Evolutionary conservation across 2,888 invertebrate genomes (phyloP), one percentile per base, ranked within the genome.

Genomic region (Dermolepida albohirtum): DNA sequence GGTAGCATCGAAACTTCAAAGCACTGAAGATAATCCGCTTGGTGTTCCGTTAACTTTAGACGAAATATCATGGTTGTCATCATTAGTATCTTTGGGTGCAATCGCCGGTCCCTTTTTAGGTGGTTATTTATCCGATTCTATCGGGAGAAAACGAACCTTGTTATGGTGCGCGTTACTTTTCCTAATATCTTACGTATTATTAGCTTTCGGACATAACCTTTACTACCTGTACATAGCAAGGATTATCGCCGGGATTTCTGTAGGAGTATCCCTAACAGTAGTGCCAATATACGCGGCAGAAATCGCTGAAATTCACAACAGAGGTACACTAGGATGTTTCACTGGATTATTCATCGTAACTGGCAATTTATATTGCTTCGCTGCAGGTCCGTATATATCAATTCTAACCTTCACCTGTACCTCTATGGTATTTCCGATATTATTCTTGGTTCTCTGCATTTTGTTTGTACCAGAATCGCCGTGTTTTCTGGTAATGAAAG

Each of bases 221-320:
- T 54, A 57, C 34, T 27, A 51, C 8, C 70, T 69, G 52, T 72
- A 70, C 34, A n/a, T 72, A 17, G 50, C 50, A 39, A 71, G 72
- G 7, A 16, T 69, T 10, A 14, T 72, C 14, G 50, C 44, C 17
- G 72, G 72, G 5, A 14, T 69, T 5, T 47, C 51, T 7, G 29
- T 62, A 5, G 69, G 69, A 14, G 22, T 62, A 47, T 83, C 89
- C 14, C 90, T 90, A 82, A 89, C 90, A 0, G 88, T 89, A 1
- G 88, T 89, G 0, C 93, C 94, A 0, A 91, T 94, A 87, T 95
- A 94, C 82, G 89, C 93, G 71, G 92, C 92, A 51, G 95, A 95
- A 82, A 91, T 93, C 22, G 47, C 70, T n/a, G 66, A 71, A 43
- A 68, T 66, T 17, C 47, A 55, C 39, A 70, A 72, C 44, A 47